These are phyloP conservation scores for Tragelaphus scriptus DNA, from an alignment of 2,113 vertebrate species.

Conservation along the genomic window DNA sequence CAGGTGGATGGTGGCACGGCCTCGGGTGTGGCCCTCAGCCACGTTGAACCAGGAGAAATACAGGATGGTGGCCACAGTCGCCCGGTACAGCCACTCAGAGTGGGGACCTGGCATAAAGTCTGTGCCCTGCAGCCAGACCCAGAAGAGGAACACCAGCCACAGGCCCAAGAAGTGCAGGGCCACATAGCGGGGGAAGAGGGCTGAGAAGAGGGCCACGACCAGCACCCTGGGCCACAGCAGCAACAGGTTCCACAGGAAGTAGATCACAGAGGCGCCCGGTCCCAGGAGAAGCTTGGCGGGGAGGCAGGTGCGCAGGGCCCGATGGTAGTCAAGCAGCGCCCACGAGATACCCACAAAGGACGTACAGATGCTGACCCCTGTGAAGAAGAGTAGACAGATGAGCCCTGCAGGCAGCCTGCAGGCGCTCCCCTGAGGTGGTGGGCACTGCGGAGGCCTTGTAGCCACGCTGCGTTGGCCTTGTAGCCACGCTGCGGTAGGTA, in stretches of 20 bases:
- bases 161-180: slow-evolving; percentile 83
- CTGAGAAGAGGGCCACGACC: slow-evolving; percentile 84
- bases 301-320: slow-evolving; percentile 90
- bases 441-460: accelerated
- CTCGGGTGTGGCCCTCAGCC: slow-evolving; percentile 81
- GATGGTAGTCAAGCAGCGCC: slow-evolving; percentile 95
- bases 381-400: background rate
- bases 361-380: slow-evolving; percentile 86
- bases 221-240: slow-evolving; percentile 89
- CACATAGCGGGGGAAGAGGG: slow-evolving; percentile 79
- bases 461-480: background rate
- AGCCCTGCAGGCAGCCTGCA: background rate
- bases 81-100: slow-evolving; percentile 90
- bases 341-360: slow-evolving; percentile 90
- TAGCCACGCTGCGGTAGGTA: background rate
- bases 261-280: slow-evolving; percentile 78
- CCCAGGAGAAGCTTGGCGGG: slow-evolving; percentile 83
- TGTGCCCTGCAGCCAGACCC: slow-evolving; percentile 88
- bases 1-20: slow-evolving; percentile 88
- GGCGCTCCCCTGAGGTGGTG: background rate
- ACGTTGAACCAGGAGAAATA: slow-evolving; percentile 99
- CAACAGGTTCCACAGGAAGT: slow-evolving; percentile 96
- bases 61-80: slow-evolving; percentile 87
- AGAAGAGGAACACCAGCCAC: slow-evolving; percentile 86
- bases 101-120: slow-evolving; percentile 86